These are phyloP conservation scores for Origma solitaria DNA, from an alignment of 2,113 vertebrate species.

Conservation along the genomic window DNA sequence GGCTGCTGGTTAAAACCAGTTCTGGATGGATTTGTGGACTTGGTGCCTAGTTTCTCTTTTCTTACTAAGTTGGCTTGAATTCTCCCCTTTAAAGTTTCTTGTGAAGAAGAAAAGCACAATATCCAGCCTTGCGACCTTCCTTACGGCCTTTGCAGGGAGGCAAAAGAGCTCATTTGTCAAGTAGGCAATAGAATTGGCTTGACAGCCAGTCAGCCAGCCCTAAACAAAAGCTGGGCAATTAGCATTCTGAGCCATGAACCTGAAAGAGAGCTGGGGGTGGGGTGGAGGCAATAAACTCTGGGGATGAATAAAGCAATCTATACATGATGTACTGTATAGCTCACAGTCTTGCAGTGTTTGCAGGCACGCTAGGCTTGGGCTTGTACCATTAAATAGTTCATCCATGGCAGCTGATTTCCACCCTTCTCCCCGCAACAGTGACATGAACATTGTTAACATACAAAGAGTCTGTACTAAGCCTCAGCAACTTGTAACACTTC, in stretches of 20 bases:
- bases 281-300: neutral
- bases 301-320: neutral
- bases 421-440: neutral
- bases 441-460: neutral
- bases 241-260: slow-evolving; percentile 38
- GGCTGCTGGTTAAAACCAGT: neutral
- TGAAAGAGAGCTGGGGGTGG: neutral
- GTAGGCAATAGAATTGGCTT: slow-evolving; percentile 25
- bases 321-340: neutral
- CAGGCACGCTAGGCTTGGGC: neutral
- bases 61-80: neutral
- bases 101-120: neutral
- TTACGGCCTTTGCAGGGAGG: neutral
- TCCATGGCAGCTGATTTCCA: neutral
- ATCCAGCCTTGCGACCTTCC: slow-evolving; percentile 10
- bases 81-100: neutral
- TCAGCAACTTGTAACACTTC: neutral
- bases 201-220: slow-evolving; percentile 28
- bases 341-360: neutral
- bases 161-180: slow-evolving; percentile 46
- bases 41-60: neutral
- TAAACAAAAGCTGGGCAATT: slow-evolving; percentile 42
- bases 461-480: neutral
- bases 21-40: neutral
- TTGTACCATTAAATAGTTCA: neutral